These are phyloP conservation scores for Bubo bubo DNA, from an alignment of 2,113 vertebrate genomes.

Conservation along the genomic window DNA sequence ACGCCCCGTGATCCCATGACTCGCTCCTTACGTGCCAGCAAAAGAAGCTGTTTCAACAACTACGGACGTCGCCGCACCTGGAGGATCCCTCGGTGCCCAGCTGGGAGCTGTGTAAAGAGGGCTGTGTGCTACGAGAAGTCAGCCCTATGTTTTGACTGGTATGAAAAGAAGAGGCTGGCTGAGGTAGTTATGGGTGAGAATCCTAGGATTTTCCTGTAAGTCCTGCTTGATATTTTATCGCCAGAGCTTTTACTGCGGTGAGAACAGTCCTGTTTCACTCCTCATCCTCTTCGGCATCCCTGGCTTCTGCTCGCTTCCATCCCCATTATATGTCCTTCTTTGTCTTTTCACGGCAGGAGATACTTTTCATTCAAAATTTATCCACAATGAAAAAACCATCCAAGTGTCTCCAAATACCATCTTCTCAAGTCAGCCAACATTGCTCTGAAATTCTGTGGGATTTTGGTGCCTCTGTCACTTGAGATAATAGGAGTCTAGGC, in stretches of 20 bases:
- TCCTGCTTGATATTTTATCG: not conserved
- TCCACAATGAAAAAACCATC: not conserved
- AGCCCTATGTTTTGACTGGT: not conserved
- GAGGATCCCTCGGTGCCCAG: not conserved
- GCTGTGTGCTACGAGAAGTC: not conserved
- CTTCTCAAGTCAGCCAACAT: not conserved
- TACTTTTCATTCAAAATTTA: not conserved
- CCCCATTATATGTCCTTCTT: not conserved
- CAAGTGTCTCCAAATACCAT: not conserved
- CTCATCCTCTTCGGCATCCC: not conserved
- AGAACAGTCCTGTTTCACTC: not conserved
- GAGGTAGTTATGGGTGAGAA: not conserved
- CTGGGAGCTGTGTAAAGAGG: not conserved
- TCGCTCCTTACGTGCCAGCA: not conserved
- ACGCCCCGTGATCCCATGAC: not conserved
- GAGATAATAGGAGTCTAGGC: not conserved
- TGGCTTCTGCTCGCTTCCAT: not conserved
- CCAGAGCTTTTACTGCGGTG: not conserved
- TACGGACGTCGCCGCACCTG: accelerated
- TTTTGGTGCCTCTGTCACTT: not conserved
- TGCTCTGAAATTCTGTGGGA: not conserved
- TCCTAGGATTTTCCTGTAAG: not conserved
- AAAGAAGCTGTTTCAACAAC: not conserved
- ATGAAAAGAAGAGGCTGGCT: not conserved
- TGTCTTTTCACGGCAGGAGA: not conserved